These are phyloP conservation scores for Distichodus sexfasciatus DNA, from an alignment of 2,797 vertebrate species.

Conservation along the genomic window DNA sequence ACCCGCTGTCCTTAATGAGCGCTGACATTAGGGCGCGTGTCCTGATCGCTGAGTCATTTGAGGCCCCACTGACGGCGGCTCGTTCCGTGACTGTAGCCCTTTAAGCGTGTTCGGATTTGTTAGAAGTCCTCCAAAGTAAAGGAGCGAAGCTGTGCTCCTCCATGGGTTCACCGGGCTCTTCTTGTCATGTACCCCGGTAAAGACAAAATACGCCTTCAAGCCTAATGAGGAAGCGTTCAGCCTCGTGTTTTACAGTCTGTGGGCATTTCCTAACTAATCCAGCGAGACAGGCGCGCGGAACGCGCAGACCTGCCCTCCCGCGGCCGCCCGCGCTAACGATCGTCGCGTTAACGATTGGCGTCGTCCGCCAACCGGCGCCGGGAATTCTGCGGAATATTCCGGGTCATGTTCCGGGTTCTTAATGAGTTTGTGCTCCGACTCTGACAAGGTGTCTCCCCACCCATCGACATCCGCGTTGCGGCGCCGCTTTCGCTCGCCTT, in stretches of 20 bases:
- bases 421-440: slow-evolving; percentile 27
- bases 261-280: neutral
- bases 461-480: slow-evolving; percentile 36
- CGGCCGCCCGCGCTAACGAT: neutral
- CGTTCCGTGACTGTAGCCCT: neutral
- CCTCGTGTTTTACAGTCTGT: neutral
- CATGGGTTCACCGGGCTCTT: too few relatives aligned
- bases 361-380: neutral
- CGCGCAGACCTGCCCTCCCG: neutral
- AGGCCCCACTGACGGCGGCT: too few relatives aligned
- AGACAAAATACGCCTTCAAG: too few relatives aligned
- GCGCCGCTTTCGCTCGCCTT: slow-evolving; percentile 22
- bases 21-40: neutral
- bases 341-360: neutral
- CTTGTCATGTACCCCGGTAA: too few relatives aligned
- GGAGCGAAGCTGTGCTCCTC: neutral
- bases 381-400: slow-evolving; percentile 18
- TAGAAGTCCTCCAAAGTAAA: neutral
- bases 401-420: slow-evolving; percentile 25
- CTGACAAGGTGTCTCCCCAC: slow-evolving; percentile 45
- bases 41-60: neutral
- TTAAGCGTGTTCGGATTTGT: neutral
- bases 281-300: neutral
- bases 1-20: neutral
- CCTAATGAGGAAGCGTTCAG: too few relatives aligned